A percentile compares a stretch with the other conserved stretches of the same genome.
phyloP scores from a whole-genome alignment of 2,888 invertebrate genomes.

The Scaptomyza reducta region DNA sequence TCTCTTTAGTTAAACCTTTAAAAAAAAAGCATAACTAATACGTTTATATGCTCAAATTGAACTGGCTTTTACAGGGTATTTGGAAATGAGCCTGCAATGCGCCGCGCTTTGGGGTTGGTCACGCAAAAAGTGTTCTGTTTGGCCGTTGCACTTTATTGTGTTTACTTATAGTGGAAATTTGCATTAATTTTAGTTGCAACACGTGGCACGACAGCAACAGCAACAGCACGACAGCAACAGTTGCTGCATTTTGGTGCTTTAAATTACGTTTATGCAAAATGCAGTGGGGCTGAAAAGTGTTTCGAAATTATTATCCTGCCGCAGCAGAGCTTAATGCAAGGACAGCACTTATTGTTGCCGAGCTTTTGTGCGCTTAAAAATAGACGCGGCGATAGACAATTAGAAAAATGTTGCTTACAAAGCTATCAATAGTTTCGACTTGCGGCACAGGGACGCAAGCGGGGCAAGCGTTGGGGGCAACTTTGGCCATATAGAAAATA shows the following conservation, averaged over 20 bases:
- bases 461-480: background rate
- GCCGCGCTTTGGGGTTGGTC: conserved; percentile 53
- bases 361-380: conserved; percentile 62
- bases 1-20: no score
- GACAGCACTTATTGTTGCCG: conserved; percentile 44
- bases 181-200: conserved; percentile 73
- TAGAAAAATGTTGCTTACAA: conserved; percentile 66
- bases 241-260: conserved; percentile 44
- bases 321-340: conserved; percentile 52
- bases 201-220: conserved; percentile 51
- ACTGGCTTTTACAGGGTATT: conserved; percentile 21
- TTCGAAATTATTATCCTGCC: conserved; percentile 23
- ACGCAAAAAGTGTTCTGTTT: conserved; percentile 59
- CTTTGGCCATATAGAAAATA: background rate
- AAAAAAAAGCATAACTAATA: no score
- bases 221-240: conserved; percentile 30
- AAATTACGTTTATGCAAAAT: conserved; percentile 66
- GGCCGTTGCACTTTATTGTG: conserved; percentile 58
- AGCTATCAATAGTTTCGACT: conserved; percentile 69
- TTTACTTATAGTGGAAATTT: conserved; percentile 77
- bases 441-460: background rate
- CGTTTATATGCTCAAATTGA: background rate
- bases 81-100: conserved; percentile 50
- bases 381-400: conserved; percentile 71
- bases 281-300: conserved; percentile 37